phyloP scores from a whole-genome alignment of 2,888 invertebrate species.

The Metallyticus violacea region DNA sequence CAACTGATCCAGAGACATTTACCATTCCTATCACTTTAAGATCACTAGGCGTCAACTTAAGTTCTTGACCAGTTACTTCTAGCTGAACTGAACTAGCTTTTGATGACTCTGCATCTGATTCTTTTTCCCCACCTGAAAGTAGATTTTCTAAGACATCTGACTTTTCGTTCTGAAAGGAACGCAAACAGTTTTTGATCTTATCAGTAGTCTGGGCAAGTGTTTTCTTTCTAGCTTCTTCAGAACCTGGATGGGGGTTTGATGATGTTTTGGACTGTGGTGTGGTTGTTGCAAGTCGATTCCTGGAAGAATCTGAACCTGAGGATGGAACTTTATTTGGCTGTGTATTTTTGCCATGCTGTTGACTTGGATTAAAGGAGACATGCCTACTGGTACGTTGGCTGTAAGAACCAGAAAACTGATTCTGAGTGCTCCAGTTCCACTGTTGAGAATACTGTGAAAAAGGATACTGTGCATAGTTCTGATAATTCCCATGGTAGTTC shows the following conservation, averaged over 20 bases:
- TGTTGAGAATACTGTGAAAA: not conserved
- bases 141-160: not conserved
- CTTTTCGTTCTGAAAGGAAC: conserved; percentile 13
- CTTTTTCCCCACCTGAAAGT: not conserved
- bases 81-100: not conserved
- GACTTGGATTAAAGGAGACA: not conserved
- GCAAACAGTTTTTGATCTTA: conserved; percentile 17
- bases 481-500: not conserved
- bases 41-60: not conserved
- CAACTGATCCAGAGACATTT: not conserved
- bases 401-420: not conserved
- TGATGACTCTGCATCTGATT: not conserved
- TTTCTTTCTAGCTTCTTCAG: conserved; percentile 21
- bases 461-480: not conserved
- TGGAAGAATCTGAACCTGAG: not conserved
- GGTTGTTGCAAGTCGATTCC: not conserved
- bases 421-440: not conserved
- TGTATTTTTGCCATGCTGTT: not conserved
- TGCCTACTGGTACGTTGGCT: not conserved
- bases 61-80: not conserved
- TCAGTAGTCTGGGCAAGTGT: conserved; percentile 14
- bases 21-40: conserved; percentile 9
- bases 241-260: conserved; percentile 11
- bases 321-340: not conserved
- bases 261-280: not conserved